Base-by-base conservation (phyloP, 2,888 invertebrate genomes). In the Pogonocherus hispidulus region DNA sequence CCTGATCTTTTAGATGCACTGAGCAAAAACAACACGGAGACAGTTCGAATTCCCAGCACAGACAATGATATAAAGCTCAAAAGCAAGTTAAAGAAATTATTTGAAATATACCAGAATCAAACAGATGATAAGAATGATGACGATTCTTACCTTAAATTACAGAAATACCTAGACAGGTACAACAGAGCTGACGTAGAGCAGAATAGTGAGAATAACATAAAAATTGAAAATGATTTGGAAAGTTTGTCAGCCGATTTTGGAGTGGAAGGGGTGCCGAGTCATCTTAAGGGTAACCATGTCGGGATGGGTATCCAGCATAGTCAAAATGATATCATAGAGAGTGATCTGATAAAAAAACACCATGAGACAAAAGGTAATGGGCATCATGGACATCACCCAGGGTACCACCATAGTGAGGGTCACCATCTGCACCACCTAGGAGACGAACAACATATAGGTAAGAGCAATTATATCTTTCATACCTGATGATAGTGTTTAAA, bases 371-470 rank as follows among this genome's bases (percentile, higher is more conserved):
- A 51, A 22, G 23, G 77, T 79, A 63, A 73, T 59, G 44, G 71
- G 5, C 75, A 74, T 11, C 66, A 66, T 22, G 60, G 64, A 60
- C 74, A 57, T 63, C 76, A 66, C 62, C 68, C 71, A 32, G 20
- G 37, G n/a, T 72, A 75, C 32, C 74, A 70, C 14, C 55, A 55
- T 18, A 37, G 55, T 6, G 35, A 55, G 18, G 78, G 79, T 22
- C 77, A 82, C 49, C 83, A 86, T 73, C 82, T 84, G 73, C 76
- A 84, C 4, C 85, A 55, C 22, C 14, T 55, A 37, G 55, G 84
- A 1, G 87, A 87, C 66, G 84, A 84, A 63, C 83, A 85, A 65
- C 80, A 79, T 16, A 75, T 83, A 14, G 81, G 82, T 76, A 66
- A 60, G 66, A 62, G 3, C 8, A 3, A 8, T 27, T 46, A n/a